Evolutionary conservation across 2,888 invertebrate genomes (phyloP), one percentile per base, ranked within the genome.

Genomic region (Allygus modestus): DNA sequence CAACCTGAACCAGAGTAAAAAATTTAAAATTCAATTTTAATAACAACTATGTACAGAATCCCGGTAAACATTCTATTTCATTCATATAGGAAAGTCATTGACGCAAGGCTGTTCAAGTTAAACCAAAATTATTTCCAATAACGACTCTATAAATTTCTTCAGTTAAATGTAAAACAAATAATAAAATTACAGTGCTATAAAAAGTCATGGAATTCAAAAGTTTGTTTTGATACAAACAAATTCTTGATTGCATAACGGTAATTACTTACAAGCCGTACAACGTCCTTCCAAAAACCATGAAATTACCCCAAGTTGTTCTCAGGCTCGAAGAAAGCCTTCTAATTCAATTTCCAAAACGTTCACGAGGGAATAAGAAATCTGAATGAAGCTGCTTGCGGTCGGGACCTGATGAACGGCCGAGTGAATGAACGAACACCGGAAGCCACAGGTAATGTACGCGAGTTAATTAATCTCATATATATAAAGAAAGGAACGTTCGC

Each of bases 401-500:
- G 28, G 20, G 2, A 20, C 20, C 54, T 23, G 23, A 46, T 46
- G 46, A 46, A 46, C 23, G 26, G 23, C 1, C 23, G 58, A 20
- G 20, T 69, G 71, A 41, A 71, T 71, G 71, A 12, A 71, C 41
- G 28, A 37, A 33, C 31, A 71, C 71, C 71, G 71, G 71, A 71
- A 71, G 71, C 71, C 71, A 20, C 71, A 71, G 69, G 71, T 71
- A 71, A 71, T 71, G 71, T 17, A 71, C 71, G 31, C 20, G 23
- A 71, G 37, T 71, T 71, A 71, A 71, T 71, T 71, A 71, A 71
- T 71, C 71, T 71, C 37, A 20, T 41, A 71, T 31, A 61, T 61
- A 69, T 71, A 71, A 71, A 71, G 71, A 71, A 33, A 71, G 37
- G 41, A 71, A 33, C 12, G 69, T 77, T 77, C 46, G 75, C 75